A percentile compares a stretch with the other conserved stretches of the same genome.
Conservation (phyloP, 2,888 invertebrate genomes). For the Agrypnus murinus region DNA sequence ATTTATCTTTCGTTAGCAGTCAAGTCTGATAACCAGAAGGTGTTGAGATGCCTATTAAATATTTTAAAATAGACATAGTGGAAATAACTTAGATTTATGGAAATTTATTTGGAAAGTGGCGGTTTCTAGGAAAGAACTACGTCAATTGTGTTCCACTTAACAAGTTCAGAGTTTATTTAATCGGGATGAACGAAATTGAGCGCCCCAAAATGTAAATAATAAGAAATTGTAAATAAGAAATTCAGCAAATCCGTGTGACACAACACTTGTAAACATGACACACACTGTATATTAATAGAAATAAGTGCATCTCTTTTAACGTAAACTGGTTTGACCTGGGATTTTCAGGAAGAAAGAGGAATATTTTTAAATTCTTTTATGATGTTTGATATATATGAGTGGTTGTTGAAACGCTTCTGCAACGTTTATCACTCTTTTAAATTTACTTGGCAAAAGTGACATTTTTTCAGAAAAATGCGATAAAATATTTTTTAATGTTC, state of each 20-base stretch:
- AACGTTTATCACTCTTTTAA: too few relatives aligned
- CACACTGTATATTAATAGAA: conserved; percentile 29
- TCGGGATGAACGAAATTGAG: not conserved
- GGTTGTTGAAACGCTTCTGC: not conserved
- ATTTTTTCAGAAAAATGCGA: too few relatives aligned
- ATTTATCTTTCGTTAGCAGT: not conserved
- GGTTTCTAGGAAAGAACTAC: conserved; percentile 18
- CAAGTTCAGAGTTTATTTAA: not conserved
- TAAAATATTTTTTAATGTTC: too few relatives aligned
- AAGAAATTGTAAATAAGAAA: conserved; percentile 15
- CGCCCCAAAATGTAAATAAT: conserved; percentile 21
- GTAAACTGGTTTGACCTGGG: conserved; percentile 23
- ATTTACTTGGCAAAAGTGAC: too few relatives aligned
- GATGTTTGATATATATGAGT: conserved; percentile 4
- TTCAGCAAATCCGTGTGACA: conserved; percentile 20
- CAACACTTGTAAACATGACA: conserved; percentile 30
- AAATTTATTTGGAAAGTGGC: conserved; percentile 7
- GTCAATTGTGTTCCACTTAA: conserved; percentile 20
- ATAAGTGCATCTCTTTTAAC: conserved; percentile 31
- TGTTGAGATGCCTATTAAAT: conserved; percentile 2
- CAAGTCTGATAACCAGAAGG: not conserved
- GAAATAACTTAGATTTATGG: conserved; percentile 4
- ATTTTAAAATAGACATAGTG: conserved; percentile 4
- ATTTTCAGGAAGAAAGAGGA: conserved; percentile 10
- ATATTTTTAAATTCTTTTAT: conserved; percentile 24